Base-by-base conservation (phyloP, 2,113 vertebrate genomes). In the Thryonomys swinderianus region DNA sequence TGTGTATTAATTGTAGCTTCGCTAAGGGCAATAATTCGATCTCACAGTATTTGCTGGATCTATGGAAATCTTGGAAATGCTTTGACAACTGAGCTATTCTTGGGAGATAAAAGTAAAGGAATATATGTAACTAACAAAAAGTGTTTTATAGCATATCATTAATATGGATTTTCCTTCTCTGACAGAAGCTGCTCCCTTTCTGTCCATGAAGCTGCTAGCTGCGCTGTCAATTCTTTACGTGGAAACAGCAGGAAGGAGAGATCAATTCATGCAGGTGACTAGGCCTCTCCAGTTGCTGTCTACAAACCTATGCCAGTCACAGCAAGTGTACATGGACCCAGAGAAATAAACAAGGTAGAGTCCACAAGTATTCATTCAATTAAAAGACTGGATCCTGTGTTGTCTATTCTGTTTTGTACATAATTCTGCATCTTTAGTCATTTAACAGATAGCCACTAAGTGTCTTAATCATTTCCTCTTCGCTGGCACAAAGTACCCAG, bases 1-100 rank as follows among this genome's bases (percentile, higher is more conserved):
- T 91, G 90, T 98, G 97, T 97, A 97, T 97, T 98, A 97, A 97
- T 97, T 97, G 97, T 92, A 97, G 92, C 96, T 97, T 97, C 96
- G 97, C 97, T 97, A 95, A 96, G 93, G 96, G 97, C 96, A 96
- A 97, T 96, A 97, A 97, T 96, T 96, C 96, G 66, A 92, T 97
- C 3, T 6, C 81, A 79, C 67, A 94, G 96, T 97, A 80, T 91
- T 81, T 96, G 81, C 61, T 55, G 83, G 91, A 98, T 97, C 96
- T 94, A 18, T 96, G 95, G 85, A 97, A 98, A 93, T 97, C 95
- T 91, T 96, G 79, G 89, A 95, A 92, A 25, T 97, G 92, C 79
- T 96, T 95, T 96, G 82, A 97, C 94, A 97, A 90, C 91, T 95
- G 93, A 97, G 95, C 89, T 97, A 86, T 97, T 98, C 95, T 97